These are phyloP conservation scores for Panthera leo DNA, from an alignment of 2,113 vertebrate genomes.

Conservation along the genomic window DNA sequence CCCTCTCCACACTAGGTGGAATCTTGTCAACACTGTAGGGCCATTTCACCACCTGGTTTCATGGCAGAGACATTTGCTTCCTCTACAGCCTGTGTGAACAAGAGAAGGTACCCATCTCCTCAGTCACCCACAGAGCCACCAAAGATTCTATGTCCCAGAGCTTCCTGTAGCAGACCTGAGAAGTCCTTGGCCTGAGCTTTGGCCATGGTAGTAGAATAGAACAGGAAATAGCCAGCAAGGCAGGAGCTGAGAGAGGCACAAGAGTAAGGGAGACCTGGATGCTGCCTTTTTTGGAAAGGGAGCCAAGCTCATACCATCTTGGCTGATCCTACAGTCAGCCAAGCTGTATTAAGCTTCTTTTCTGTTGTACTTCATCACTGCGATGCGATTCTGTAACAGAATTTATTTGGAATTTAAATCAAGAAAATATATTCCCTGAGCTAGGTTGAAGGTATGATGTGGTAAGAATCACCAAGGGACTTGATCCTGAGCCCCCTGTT, in stretches of 20 bases:
- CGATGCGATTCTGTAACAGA: neutral
- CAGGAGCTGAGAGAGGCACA: neutral
- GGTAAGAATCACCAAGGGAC: neutral
- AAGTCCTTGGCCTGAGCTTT: neutral
- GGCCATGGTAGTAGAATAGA: neutral
- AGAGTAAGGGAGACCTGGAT: neutral
- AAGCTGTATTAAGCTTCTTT: neutral
- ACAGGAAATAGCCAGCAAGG: neutral
- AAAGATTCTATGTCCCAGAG: constrained; percentile 20
- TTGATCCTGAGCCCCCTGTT: neutral
- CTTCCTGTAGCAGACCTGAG: constrained; percentile 33
- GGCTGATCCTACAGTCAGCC: neutral
- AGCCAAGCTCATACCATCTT: neutral
- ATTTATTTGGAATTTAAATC: constrained; percentile 22
- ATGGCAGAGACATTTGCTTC: constrained; percentile 44
- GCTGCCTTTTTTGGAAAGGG: neutral
- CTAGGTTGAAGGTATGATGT: neutral
- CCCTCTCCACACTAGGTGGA: constrained; percentile 6
- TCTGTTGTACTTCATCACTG: neutral
- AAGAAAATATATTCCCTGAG: neutral
- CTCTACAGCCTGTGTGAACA: neutral
- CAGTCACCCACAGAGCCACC: neutral
- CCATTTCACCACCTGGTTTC: constrained; percentile 39
- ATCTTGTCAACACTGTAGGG: neutral
- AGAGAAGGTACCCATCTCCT: neutral